Conservation (phyloP, 1,140 invertebrate species). For the Hycleus cichorii region DNA sequence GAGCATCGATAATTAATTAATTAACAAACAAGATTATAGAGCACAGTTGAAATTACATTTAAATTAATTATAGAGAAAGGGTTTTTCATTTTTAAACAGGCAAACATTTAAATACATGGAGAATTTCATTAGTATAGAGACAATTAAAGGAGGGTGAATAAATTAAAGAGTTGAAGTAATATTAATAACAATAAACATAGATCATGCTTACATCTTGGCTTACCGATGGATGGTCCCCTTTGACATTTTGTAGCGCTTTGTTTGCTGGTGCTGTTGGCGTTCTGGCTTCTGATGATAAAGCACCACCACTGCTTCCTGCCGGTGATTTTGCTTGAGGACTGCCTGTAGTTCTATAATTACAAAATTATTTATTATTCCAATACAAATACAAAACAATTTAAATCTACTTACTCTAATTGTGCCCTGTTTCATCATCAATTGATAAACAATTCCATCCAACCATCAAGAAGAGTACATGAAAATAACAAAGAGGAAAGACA, state of each 20-base stretch:
- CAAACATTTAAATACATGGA: too few species aligned
- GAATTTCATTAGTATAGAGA: too few species aligned
- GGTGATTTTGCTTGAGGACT: slow-evolving; percentile 64
- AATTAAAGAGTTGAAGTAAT: too few species aligned
- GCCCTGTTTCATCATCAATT: slow-evolving; percentile 40
- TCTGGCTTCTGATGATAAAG: slow-evolving; percentile 49
- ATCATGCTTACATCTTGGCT: slow-evolving; percentile 43
- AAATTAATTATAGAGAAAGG: too few species aligned
- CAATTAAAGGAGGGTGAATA: too few species aligned
- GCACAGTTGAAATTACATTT: too few species aligned
- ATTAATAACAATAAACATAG: slow-evolving; percentile 15
- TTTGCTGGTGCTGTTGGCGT: slow-evolving; percentile 64
- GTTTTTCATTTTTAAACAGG: too few species aligned
- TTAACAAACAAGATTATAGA: too few species aligned
- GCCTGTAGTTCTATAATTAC: slow-evolving; percentile 53
- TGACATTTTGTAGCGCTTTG: slow-evolving; percentile 69
- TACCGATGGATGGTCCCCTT: slow-evolving; percentile 69
- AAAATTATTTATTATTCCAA: slow-evolving; percentile 11
- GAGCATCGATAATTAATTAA: too few species aligned
- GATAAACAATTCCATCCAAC: too few species aligned
- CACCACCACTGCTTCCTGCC: slow-evolving; percentile 54
- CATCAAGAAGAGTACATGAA: slow-evolving; percentile 27
- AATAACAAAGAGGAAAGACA: slow-evolving; percentile 15
- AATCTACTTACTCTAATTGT: slow-evolving; percentile 55
- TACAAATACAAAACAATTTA: slow-evolving; percentile 25